Percentiles rank a stretch among this genome's conserved stretches.
Conservation (phyloP, 2,797 vertebrate species). For the Micromesistius poutassou region DNA sequence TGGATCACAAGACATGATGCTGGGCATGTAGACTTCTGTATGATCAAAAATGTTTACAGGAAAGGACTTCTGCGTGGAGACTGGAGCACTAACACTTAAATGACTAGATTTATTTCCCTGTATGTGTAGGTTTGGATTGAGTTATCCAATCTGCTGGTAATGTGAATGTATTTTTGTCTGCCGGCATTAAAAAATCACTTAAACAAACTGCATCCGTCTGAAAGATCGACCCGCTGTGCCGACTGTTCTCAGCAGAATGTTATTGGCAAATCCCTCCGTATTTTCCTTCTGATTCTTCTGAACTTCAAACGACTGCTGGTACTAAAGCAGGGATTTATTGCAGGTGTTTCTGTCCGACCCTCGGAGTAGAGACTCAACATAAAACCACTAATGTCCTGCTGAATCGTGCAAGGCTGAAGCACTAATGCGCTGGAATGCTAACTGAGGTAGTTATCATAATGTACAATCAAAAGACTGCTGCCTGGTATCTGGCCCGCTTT, state of each 20-base stretch:
- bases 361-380: neutral
- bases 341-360: neutral
- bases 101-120: neutral
- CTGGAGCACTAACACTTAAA: too few relatives aligned
- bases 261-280: neutral
- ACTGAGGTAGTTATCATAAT: neutral
- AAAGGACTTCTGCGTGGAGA: too few relatives aligned
- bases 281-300: neutral
- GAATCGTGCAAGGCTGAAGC: neutral
- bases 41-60: neutral
- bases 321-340: conserved; percentile 1
- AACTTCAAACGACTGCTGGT: neutral
- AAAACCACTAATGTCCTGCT: neutral
- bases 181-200: neutral
- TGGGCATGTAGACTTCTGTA: neutral
- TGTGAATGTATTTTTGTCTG: neutral
- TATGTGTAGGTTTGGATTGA: neutral
- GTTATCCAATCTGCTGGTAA: neutral
- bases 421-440: neutral
- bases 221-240: neutral
- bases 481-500: neutral
- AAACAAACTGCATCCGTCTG: neutral
- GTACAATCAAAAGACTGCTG: neutral
- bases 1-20: neutral
- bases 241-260: neutral